Conservation (phyloP, 2,888 invertebrate species). For the Amphimallon solstitiale region DNA sequence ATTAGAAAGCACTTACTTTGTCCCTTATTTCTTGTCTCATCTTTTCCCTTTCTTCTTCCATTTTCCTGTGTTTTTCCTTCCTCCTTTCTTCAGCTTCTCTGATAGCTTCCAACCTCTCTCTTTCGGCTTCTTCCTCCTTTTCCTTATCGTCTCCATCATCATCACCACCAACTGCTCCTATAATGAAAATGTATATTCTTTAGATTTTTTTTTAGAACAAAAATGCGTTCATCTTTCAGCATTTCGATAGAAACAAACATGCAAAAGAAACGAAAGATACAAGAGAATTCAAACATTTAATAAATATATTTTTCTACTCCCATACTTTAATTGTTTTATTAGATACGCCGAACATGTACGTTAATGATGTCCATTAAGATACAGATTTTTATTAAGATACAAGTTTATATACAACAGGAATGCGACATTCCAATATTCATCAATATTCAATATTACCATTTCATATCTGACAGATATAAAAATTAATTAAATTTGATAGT, state of each 20-base stretch:
- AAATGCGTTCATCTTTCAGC: background rate
- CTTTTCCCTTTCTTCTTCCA: slow-evolving; percentile 99
- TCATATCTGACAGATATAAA: too few species aligned
- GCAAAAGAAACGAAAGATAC: background rate
- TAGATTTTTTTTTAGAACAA: background rate
- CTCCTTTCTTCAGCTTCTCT: slow-evolving; percentile 97
- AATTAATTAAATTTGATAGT: too few species aligned
- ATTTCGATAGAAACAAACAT: background rate
- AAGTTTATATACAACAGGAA: too few species aligned
- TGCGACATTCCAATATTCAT: too few species aligned
- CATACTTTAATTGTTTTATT: too few species aligned
- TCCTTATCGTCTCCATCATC: slow-evolving; percentile 96
- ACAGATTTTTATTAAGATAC: too few species aligned
- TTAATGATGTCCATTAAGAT: too few species aligned
- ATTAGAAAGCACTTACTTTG: slow-evolving; percentile 76
- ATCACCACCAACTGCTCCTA: slow-evolving; percentile 90
- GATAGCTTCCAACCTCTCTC: slow-evolving; percentile 97
- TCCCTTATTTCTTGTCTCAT: slow-evolving; percentile 99
- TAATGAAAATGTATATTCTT: slow-evolving; percentile 47
- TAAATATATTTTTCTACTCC: too few species aligned
- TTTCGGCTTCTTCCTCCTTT: slow-evolving; percentile 98
- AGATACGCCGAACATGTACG: too few species aligned
- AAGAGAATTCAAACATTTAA: background rate
- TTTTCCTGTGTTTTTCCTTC: slow-evolving; percentile 99
- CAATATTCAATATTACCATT: too few species aligned